Evolutionary conservation across 1,140 invertebrate genomes (phyloP).

Genomic region (Eupristina koningsbergeri): DNA sequence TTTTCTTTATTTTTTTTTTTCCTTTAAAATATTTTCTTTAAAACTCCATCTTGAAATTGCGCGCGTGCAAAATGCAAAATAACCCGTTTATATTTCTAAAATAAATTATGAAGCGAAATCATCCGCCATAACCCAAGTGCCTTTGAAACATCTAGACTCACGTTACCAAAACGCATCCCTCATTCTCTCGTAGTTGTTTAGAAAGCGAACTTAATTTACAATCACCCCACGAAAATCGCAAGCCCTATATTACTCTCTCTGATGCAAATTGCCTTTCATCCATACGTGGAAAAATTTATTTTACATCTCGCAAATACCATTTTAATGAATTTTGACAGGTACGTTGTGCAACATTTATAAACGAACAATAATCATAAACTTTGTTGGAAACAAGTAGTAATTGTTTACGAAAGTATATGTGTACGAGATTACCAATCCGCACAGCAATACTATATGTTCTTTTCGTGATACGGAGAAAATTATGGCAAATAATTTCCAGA

Average conservation of each 20-base stretch:
- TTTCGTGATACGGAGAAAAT: not conserved
- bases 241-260: slow-evolving; percentile 47
- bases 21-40: too few relatives aligned
- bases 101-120: slow-evolving; percentile 48
- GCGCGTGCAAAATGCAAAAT: slow-evolving; percentile 42
- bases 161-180: slow-evolving; percentile 46
- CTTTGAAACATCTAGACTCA: slow-evolving; percentile 35
- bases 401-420: not conserved
- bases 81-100: slow-evolving; percentile 49
- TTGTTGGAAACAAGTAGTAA: not conserved
- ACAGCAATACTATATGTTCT: not conserved
- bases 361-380: not conserved
- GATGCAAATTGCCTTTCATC: not conserved
- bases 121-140: not conserved
- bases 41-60: slow-evolving; percentile 45
- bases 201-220: slow-evolving; percentile 51
- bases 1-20: too few relatives aligned
- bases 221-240: slow-evolving; percentile 48
- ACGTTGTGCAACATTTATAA: too few relatives aligned
- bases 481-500: not conserved
- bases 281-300: not conserved
- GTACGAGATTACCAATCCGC: not conserved
- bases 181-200: slow-evolving; percentile 16
- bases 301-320: not conserved
- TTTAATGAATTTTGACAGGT: not conserved